Evolutionary conservation across 2,888 invertebrate species (phyloP).

Genomic region (Ophioninae sp.): DNA sequence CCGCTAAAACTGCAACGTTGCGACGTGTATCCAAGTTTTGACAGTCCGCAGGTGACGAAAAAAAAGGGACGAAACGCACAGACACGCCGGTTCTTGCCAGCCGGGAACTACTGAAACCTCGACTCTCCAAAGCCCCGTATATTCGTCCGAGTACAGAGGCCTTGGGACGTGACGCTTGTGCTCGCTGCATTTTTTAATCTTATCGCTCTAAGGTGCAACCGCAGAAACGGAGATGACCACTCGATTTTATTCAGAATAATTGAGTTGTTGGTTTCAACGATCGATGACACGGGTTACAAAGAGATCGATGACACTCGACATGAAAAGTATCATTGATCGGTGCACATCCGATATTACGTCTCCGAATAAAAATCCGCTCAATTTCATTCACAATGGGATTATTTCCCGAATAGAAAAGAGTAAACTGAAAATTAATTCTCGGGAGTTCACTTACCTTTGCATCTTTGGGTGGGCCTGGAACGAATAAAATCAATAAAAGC

Average conservation of each 20-base stretch:
- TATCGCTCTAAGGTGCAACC: neutral
- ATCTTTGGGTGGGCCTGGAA: neutral
- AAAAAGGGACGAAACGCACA: slow-evolving; percentile 35
- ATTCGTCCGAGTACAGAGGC: slow-evolving; percentile 25
- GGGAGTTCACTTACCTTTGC: neutral
- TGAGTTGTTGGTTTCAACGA: neutral
- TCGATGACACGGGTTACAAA: neutral
- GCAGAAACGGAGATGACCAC: neutral
- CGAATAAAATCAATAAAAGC: slow-evolving; percentile 46
- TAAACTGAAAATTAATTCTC: neutral
- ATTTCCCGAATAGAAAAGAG: neutral
- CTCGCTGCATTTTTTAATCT: neutral
- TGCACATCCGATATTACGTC: neutral
- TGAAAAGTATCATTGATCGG: neutral
- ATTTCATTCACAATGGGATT: neutral
- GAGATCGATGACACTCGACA: neutral
- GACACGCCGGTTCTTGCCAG: slow-evolving; percentile 40
- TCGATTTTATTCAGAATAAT: neutral
- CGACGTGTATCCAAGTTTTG: slow-evolving; percentile 9
- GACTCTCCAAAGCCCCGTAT: slow-evolving; percentile 37
- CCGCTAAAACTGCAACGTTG: slow-evolving; percentile 12
- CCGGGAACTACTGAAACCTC: slow-evolving; percentile 47
- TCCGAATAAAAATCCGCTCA: neutral
- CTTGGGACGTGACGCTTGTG: neutral
- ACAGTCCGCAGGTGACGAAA: slow-evolving; percentile 29